Percentiles rank a stretch among this genome's conserved stretches.
Conservation (phyloP, 2,113 vertebrate genomes). For the Bujurquina vittata region DNA sequence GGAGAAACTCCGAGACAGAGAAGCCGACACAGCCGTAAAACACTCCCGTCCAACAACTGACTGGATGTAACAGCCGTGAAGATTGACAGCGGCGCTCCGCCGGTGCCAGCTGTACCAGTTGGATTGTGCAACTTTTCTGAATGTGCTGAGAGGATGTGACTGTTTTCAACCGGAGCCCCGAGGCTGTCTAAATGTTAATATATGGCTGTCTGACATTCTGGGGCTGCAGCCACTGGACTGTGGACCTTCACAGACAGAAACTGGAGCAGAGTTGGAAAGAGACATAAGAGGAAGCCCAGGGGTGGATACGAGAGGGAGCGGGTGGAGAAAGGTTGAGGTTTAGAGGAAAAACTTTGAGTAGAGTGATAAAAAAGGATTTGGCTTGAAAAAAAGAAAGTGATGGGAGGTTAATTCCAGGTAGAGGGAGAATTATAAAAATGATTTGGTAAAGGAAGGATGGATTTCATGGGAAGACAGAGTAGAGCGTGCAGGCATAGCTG, state of each 20-base stretch:
- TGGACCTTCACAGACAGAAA: slow-evolving; percentile 34
- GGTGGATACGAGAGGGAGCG: slow-evolving; percentile 9
- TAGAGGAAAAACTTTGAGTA: slow-evolving; percentile 18
- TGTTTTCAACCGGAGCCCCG: slow-evolving; percentile 41
- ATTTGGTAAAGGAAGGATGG: slow-evolving; percentile 12
- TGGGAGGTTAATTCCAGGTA: slow-evolving; percentile 16
- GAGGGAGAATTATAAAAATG: slow-evolving; percentile 5
- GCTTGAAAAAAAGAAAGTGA: not conserved
- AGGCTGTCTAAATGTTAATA: slow-evolving; percentile 76
- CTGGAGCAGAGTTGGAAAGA: slow-evolving; percentile 9
- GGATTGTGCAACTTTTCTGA: slow-evolving; percentile 24
- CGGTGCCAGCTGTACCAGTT: slow-evolving; percentile 11
- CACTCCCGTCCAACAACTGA: slow-evolving; percentile 4
- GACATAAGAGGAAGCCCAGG: slow-evolving; percentile 9
- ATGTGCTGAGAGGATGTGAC: slow-evolving; percentile 37
- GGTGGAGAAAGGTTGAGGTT: slow-evolving; percentile 8
- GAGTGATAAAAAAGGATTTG: slow-evolving; percentile 27
- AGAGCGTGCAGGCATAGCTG: slow-evolving; percentile 38
- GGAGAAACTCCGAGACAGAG: not conserved
- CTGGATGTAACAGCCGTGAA: slow-evolving; percentile 5
- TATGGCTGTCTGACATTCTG: slow-evolving; percentile 72
- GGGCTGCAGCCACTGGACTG: slow-evolving; percentile 51
- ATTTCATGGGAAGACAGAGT: not conserved
- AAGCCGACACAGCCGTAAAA: not conserved
- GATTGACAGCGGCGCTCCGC: slow-evolving; percentile 35